A percentile compares a stretch with the other conserved stretches of the same genome.
Conservation (phyloP, 2,113 vertebrate species). For the Mirza zaza region DNA sequence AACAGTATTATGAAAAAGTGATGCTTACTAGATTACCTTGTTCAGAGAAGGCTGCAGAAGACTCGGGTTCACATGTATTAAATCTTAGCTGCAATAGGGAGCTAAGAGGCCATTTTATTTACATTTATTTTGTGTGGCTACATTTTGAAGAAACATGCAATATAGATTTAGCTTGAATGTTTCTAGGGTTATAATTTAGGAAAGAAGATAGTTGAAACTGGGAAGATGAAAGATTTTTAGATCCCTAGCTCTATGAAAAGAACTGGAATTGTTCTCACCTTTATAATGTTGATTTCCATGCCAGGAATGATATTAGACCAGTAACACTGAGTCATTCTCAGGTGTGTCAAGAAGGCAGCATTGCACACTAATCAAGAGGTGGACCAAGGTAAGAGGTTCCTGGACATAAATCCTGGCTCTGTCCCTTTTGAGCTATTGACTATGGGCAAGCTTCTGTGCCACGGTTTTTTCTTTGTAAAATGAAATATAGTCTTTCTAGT, state of each 20-base stretch:
- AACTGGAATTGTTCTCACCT: neutral
- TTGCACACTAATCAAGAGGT: neutral
- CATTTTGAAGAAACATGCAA: neutral
- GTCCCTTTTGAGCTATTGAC: neutral
- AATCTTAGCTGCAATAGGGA: neutral
- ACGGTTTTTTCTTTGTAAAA: slow-evolving; percentile 1
- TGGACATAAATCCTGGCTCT: neutral
- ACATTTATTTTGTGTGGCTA: neutral
- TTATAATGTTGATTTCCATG: neutral
- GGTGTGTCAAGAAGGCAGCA: neutral
- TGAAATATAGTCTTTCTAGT: neutral
- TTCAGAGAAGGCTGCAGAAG: neutral
- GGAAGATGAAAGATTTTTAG: neutral
- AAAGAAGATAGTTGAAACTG: neutral
- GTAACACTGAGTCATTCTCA: neutral
- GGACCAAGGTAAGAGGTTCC: neutral
- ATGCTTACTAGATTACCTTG: neutral
- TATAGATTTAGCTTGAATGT: neutral
- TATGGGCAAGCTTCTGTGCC: neutral
- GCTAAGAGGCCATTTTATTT: slow-evolving; percentile 9
- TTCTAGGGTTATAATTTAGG: neutral
- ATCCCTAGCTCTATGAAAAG: neutral
- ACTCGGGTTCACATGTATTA: neutral
- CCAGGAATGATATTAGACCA: neutral
- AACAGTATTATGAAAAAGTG: neutral